Conservation (phyloP, 2,888 invertebrate species). For the Onchidella celtica region DNA sequence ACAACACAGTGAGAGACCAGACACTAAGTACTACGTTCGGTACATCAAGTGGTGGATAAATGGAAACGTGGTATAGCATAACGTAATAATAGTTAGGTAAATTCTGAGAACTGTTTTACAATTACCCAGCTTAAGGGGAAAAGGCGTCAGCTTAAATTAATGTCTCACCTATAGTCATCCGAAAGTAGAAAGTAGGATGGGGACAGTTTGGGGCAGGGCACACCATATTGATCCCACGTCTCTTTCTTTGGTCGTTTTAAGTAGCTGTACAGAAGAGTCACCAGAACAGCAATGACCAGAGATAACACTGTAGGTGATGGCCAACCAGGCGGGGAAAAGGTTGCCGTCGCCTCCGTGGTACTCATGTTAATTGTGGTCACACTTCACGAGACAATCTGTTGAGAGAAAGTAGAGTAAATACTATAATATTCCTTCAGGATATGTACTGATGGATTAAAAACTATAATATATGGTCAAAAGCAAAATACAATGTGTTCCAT, state of each 20-base stretch:
- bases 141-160: no score
- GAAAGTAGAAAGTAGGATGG: neutral
- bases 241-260: neutral
- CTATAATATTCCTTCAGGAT: neutral
- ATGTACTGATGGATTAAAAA: neutral
- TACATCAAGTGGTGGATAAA: no score
- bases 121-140: no score
- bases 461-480: no score
- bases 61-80: no score
- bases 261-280: neutral
- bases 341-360: neutral
- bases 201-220: neutral
- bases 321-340: neutral
- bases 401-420: neutral
- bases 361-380: neutral
- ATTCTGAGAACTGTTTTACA: no score
- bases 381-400: no score
- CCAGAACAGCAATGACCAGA: neutral
- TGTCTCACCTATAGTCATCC: no score
- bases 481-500: no score
- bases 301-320: neutral
- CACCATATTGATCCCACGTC: constrained; percentile 1
- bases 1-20: no score
- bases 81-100: no score
- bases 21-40: no score